A percentile compares a stretch with the other conserved stretches of the same genome.
phyloP scores from a whole-genome alignment of 2,113 vertebrate genomes.

The Carettochelys insculpta region DNA sequence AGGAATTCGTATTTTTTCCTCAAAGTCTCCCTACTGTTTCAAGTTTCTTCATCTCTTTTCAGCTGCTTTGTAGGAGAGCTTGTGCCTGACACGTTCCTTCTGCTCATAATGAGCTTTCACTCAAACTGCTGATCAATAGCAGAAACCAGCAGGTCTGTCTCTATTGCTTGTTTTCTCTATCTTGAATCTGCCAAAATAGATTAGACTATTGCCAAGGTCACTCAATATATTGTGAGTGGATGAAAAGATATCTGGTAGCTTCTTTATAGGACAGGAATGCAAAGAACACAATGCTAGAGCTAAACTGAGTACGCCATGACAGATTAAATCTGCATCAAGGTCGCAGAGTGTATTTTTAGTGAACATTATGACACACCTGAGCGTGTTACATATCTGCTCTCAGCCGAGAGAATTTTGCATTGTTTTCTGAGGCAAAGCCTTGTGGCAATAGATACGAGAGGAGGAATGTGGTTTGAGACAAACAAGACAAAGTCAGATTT shows the following conservation, averaged over 20 bases:
- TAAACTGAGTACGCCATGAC: constrained; percentile 20
- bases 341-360: constrained; percentile 28
- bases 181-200: constrained; percentile 80
- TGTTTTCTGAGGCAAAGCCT: not conserved
- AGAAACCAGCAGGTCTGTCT: constrained; percentile 76
- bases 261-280: constrained; percentile 59
- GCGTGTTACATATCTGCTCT: not conserved
- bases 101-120: constrained; percentile 78
- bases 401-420: accelerated
- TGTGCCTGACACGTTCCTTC: constrained; percentile 52
- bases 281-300: constrained; percentile 37
- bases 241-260: constrained; percentile 58
- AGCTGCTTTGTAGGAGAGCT: constrained; percentile 47
- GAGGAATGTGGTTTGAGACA: accelerated
- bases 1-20: accelerated
- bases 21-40: not conserved
- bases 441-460: not conserved
- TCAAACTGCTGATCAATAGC: constrained; percentile 80
- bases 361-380: not conserved
- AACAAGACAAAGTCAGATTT: accelerated
- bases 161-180: constrained; percentile 79
- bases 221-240: constrained; percentile 64
- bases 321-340: constrained; percentile 68
- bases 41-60: not conserved
- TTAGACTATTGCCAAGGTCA: constrained; percentile 80